These are phyloP conservation scores for Echinops telfairi DNA, from an alignment of 2,113 vertebrate genomes.

Conservation along the genomic window DNA sequence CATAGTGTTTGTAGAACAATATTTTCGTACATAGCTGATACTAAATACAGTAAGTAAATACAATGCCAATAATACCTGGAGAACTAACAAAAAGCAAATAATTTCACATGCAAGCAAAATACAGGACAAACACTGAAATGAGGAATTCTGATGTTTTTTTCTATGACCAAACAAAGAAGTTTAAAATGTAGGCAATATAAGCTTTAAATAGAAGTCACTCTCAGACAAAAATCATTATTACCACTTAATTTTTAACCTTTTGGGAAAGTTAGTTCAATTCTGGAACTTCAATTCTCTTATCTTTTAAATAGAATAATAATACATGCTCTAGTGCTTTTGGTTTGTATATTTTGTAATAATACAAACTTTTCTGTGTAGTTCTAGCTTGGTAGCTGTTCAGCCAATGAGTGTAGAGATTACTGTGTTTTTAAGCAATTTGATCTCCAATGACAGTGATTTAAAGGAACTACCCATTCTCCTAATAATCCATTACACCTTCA, in stretches of 20 bases:
- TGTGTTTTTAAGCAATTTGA: too few species aligned
- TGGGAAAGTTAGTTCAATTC: background rate
- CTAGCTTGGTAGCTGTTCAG: background rate
- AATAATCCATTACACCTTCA: too few species aligned
- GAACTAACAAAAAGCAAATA: too few species aligned
- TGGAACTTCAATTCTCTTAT: background rate
- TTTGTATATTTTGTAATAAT: background rate
- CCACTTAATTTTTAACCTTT: background rate
- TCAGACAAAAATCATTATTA: background rate
- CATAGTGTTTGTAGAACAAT: background rate
- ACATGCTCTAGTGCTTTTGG: too few species aligned
- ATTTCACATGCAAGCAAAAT: background rate
- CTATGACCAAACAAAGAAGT: background rate
- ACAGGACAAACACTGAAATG: background rate
- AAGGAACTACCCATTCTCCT: too few species aligned
- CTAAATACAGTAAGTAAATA: background rate
- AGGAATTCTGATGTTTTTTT: background rate
- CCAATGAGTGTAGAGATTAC: too few species aligned
- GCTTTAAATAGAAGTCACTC: background rate
- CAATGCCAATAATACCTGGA: background rate
- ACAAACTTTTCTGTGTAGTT: background rate
- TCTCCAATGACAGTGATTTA: too few species aligned
- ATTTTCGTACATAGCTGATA: background rate
- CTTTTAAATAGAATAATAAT: background rate
- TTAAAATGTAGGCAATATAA: background rate